Evolutionary conservation across 1,140 invertebrate genomes (phyloP).

Genomic region (Laupala kohalensis): DNA sequence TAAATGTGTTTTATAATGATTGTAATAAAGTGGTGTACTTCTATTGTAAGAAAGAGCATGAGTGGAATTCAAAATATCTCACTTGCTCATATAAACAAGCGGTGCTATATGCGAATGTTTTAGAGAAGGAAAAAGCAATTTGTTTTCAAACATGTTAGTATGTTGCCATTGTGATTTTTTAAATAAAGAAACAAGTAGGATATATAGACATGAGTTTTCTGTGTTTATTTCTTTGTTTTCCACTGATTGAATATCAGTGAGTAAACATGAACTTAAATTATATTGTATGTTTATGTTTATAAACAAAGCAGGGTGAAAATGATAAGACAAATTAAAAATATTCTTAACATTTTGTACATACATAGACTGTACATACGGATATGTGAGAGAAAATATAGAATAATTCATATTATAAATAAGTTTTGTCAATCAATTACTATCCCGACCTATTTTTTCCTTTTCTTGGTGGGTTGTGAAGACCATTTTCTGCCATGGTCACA

Average conservation of each 20-base stretch:
- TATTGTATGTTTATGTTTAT: constrained; percentile 7
- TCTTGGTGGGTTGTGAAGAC: no score
- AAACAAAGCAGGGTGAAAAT: constrained; percentile 12
- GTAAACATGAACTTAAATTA: constrained; percentile 2
- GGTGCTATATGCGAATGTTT: constrained; percentile 7
- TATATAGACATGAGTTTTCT: constrained; percentile 1
- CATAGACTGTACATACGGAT: constrained; percentile 10
- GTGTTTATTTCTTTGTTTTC: neutral
- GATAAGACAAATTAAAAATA: constrained; percentile 6
- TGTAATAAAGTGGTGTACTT: constrained; percentile 8
- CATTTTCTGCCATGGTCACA: no score
- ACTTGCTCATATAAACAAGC: constrained; percentile 5
- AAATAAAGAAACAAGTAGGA: constrained; percentile 5
- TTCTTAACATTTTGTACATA: constrained; percentile 14
- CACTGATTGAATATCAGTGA: neutral
- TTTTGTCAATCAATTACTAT: no score
- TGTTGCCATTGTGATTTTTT: constrained; percentile 2
- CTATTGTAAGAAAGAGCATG: neutral
- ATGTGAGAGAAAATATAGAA: constrained; percentile 10
- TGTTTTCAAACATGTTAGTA: neutral
- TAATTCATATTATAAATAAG: neutral
- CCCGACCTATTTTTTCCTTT: no score
- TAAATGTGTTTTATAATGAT: constrained; percentile 13
- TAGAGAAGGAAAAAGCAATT: neutral
- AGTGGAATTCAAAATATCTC: constrained; percentile 7